Conservation (phyloP, 2,113 vertebrate genomes). For the Gopherus flavomarginatus region DNA sequence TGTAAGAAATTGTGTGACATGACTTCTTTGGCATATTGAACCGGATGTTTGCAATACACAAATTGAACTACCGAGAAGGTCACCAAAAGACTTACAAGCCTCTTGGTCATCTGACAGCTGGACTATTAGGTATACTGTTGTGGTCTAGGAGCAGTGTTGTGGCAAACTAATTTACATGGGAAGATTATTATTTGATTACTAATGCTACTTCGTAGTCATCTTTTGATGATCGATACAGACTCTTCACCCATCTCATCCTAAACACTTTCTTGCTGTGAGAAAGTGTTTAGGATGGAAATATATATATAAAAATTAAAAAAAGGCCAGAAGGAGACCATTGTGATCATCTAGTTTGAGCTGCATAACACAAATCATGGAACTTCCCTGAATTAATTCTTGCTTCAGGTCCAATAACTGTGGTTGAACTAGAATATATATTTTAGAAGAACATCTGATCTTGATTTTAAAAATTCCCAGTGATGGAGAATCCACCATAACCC, state of each 20-base stretch:
- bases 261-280: not conserved
- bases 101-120: not conserved
- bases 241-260: not conserved
- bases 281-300: no score
- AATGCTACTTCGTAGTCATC: not conserved
- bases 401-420: not conserved
- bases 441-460: not conserved
- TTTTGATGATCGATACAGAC: not conserved
- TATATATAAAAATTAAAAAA: no score
- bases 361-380: no score
- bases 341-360: no score
- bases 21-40: not conserved
- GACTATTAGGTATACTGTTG: not conserved
- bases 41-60: not conserved
- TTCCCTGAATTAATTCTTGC: not conserved
- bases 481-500: not conserved
- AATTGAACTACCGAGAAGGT: not conserved
- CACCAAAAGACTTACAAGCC: not conserved
- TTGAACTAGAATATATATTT: not conserved
- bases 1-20: not conserved
- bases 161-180: not conserved
- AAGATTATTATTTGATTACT: constrained; percentile 20
- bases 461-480: not conserved
- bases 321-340: no score
- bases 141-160: not conserved